Base-by-base conservation (phyloP, 2,888 invertebrate genomes). In the Glaucopsyche alexis region DNA sequence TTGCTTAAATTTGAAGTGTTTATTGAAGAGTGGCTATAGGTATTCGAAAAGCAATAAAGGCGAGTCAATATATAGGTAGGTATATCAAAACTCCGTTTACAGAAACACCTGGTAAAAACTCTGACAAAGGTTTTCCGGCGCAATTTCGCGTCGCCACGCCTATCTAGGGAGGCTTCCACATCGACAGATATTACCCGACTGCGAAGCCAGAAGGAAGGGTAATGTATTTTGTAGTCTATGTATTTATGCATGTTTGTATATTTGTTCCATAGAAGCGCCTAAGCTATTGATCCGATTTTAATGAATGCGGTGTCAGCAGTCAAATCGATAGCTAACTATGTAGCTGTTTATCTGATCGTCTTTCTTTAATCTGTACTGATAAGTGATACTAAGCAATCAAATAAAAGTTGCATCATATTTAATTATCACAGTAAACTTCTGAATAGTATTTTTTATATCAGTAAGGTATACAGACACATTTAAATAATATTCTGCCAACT, bases 131-230 rank as follows among this genome's bases (percentile, higher is more conserved):
- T 79, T 76, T 79, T 77, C 76, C 79, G 79, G 81, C 80, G 80
- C 83, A 84, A 85, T 84, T 85, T 84, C 82, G 80, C 81, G 78
- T 79, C 79, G 80, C 75, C 82, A 81, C 83, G 78, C 84, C 82
- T 79, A 78, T 74, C 50, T 69, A 47, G 47, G 49, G 49, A 49
- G 19, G 29, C 29, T 13, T 69, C 14, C 69, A 69, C 69, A 69
- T 9, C 55, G 55, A 5, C 55, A 55, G 16, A 19, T 19, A 55
- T 55, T 55, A 16, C 55, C 16, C 19, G 16, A 19, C 16, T 55
- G 55, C 16, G 29, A 29, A 29, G 29, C 29, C 29, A 29, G 29
- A 29, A 29, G 29, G 29, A 29, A 29, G 29, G 29, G 29, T 29
- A 3, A 29, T 29, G 29, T 3, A 3, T 29, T 29, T 1, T 2